Evolutionary conservation across 2,888 invertebrate species (phyloP).

Genomic region (Zhengitettix transpicula): DNA sequence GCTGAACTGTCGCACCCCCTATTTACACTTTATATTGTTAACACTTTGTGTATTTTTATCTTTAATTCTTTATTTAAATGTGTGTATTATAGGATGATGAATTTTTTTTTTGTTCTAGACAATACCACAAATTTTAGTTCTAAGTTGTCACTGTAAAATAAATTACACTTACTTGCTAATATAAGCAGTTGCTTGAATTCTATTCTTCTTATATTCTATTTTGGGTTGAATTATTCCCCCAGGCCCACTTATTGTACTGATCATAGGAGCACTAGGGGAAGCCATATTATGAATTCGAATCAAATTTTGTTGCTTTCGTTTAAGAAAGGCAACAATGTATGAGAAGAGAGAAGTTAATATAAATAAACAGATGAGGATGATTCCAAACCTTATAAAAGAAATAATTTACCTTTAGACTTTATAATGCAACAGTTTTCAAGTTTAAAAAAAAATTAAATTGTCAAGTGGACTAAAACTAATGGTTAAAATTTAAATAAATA

Average conservation of each 20-base stretch:
- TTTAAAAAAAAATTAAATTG: too few relatives aligned
- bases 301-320: slow-evolving; percentile 16
- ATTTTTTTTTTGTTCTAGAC: too few relatives aligned
- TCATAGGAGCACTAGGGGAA: slow-evolving; percentile 10
- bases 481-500: too few relatives aligned
- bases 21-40: too few relatives aligned
- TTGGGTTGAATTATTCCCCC: slow-evolving; percentile 19
- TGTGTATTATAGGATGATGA: too few relatives aligned
- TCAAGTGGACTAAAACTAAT: too few relatives aligned
- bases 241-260: slow-evolving; percentile 15
- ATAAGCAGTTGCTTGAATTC: slow-evolving; percentile 6
- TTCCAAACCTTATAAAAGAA: slow-evolving; percentile 15
- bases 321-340: slow-evolving; percentile 15
- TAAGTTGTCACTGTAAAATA: not conserved
- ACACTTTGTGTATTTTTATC: too few relatives aligned
- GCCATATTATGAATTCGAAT: slow-evolving; percentile 16
- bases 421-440: too few relatives aligned
- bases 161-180: slow-evolving; percentile 5
- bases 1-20: too few relatives aligned
- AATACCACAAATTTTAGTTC: not conserved
- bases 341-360: slow-evolving; percentile 16
- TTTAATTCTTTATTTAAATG: too few relatives aligned
- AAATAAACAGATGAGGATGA: slow-evolving; percentile 16
- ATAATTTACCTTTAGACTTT: too few relatives aligned
- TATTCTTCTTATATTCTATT: slow-evolving; percentile 13